phyloP scores from a whole-genome alignment of 2,888 invertebrate genomes.

The Dioctria linearis region DNA sequence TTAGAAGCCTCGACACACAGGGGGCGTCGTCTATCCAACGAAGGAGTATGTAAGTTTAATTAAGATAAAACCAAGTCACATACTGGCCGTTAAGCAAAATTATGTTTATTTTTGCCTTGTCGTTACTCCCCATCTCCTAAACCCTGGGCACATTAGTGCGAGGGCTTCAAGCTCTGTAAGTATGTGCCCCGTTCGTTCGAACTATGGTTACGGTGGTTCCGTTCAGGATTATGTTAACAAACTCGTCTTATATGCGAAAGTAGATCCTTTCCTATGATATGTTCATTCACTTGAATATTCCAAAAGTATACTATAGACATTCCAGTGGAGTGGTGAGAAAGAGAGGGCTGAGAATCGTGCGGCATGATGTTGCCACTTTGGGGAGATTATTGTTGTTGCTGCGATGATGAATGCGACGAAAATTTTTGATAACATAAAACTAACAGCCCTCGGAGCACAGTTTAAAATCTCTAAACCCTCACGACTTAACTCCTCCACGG shows the following conservation, averaged over 20 bases:
- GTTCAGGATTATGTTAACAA: conserved; percentile 50
- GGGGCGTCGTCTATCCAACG: conserved; percentile 7
- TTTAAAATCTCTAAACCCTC: conserved; percentile 37
- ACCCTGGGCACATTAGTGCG: conserved; percentile 25
- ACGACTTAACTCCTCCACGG: conserved; percentile 24
- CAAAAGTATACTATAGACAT: neutral
- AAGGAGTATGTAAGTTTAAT: conserved; percentile 54
- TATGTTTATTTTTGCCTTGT: conserved; percentile 55
- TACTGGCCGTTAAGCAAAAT: conserved; percentile 56
- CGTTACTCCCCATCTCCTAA: conserved; percentile 29
- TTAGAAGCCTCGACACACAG: neutral
- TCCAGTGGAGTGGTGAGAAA: conserved; percentile 3
- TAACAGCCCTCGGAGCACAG: conserved; percentile 36
- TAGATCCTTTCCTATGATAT: conserved; percentile 40
- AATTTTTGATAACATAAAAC: conserved; percentile 52
- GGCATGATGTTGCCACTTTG: conserved; percentile 20
- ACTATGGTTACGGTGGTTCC: conserved; percentile 15
- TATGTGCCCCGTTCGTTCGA: conserved; percentile 26
- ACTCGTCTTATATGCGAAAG: conserved; percentile 41
- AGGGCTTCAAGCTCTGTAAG: neutral
- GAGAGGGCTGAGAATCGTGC: conserved; percentile 3
- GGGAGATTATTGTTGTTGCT: conserved; percentile 13
- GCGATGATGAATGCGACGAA: conserved; percentile 54
- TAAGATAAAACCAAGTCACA: conserved; percentile 57
- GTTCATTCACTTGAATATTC: conserved; percentile 51